Conservation (phyloP, 2,888 invertebrate genomes). For the Meandrusa payeni region DNA sequence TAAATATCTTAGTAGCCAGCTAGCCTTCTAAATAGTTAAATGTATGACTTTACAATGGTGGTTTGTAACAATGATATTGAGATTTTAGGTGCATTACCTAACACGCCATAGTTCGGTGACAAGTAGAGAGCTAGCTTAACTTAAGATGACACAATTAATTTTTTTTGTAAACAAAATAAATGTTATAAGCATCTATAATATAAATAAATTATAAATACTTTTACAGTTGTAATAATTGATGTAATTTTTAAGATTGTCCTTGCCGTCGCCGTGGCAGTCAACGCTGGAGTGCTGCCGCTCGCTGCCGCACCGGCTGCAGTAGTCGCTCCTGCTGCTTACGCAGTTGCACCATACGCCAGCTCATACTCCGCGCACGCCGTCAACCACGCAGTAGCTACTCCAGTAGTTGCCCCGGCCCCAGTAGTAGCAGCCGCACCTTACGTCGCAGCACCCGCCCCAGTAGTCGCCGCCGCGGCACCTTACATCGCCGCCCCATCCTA, state of each 20-base stretch:
- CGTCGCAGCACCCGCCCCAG: slow-evolving; percentile 34
- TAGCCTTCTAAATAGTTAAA: too few species aligned
- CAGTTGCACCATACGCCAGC: slow-evolving; percentile 86
- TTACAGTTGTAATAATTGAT: too few species aligned
- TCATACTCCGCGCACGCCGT: slow-evolving; percentile 88
- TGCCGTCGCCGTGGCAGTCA: slow-evolving; percentile 55
- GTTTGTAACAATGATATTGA: too few species aligned
- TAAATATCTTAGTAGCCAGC: too few species aligned
- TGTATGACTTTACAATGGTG: too few species aligned
- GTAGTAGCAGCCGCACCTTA: slow-evolving; percentile 40
- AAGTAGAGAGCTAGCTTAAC: too few species aligned
- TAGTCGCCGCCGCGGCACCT: slow-evolving; percentile 42
- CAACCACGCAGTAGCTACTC: slow-evolving; percentile 88
- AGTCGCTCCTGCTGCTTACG: slow-evolving; percentile 82
- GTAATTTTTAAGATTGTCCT: slow-evolving; percentile 53
- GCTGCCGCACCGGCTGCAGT: slow-evolving; percentile 70
- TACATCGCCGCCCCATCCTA: slow-evolving; percentile 32
- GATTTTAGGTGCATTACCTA: too few species aligned
- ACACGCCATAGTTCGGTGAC: too few species aligned
- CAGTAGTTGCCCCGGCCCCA: slow-evolving; percentile 69
- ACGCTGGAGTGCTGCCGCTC: slow-evolving; percentile 56
- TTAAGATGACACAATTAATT: too few species aligned
- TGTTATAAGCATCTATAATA: too few species aligned
- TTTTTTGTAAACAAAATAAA: too few species aligned
- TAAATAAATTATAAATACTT: too few species aligned